Conservation (phyloP, 2,797 vertebrate species). For the Rhinella marina region DNA sequence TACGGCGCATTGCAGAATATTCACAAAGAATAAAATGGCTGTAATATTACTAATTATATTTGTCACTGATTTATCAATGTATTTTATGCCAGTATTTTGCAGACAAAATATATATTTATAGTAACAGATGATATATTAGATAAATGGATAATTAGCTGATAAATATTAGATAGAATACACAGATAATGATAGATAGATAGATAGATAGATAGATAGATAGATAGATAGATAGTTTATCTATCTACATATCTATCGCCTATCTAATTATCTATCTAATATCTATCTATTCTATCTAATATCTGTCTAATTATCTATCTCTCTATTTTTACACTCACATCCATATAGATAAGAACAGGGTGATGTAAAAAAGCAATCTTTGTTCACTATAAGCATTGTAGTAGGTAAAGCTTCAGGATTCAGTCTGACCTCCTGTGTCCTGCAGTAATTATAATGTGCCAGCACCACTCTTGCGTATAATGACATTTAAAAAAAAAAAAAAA, state of each 20-base stretch:
- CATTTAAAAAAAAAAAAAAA: neutral
- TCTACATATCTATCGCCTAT: no score
- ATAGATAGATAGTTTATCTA: neutral
- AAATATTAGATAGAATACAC: no score
- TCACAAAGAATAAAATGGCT: neutral
- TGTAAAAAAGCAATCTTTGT: neutral
- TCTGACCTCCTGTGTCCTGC: neutral
- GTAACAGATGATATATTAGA: neutral
- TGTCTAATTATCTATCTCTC: no score
- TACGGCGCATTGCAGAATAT: neutral
- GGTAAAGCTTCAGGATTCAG: neutral
- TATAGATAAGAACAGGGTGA: no score
- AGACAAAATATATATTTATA: conserved; percentile 5
- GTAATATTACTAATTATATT: neutral
- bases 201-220: conserved; percentile 3
- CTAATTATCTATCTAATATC: no score
- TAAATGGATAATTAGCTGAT: no score
- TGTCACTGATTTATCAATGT: neutral
- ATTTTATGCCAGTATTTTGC: neutral
- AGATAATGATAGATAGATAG: neutral
- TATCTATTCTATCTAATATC: no score
- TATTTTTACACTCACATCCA: no score
- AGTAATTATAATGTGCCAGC: neutral
- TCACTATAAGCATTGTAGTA: neutral
- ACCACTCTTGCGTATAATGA: conserved; percentile 10